A percentile compares a stretch with the other conserved stretches of the same genome.
Evolutionary conservation across 2,888 invertebrate genomes (phyloP).

Genomic region (Carcina quercana): DNA sequence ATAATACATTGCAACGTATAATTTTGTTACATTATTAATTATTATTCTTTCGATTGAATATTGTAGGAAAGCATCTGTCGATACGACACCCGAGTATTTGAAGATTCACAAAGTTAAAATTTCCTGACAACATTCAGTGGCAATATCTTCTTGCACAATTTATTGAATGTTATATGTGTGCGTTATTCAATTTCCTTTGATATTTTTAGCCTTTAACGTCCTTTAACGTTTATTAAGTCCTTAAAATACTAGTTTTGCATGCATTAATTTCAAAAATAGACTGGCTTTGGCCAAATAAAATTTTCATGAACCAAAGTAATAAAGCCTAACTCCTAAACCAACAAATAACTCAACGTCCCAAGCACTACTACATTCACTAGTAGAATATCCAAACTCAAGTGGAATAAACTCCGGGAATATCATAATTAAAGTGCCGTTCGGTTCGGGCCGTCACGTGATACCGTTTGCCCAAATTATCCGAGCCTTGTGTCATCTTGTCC

Average conservation of each 20-base stretch:
- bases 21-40: not conserved
- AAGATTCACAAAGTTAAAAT: too few species aligned
- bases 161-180: too few species aligned
- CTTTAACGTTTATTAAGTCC: too few species aligned
- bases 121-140: too few species aligned
- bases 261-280: too few species aligned
- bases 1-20: constrained; percentile 8
- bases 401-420: constrained; percentile 51
- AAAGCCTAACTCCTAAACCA: not conserved
- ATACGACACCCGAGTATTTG: too few species aligned
- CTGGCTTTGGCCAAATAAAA: too few species aligned
- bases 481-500: constrained; percentile 74
- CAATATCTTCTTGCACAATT: too few species aligned
- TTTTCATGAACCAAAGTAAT: too few species aligned
- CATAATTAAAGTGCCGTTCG: constrained; percentile 72
- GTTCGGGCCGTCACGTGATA: constrained; percentile 66
- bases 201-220: too few species aligned
- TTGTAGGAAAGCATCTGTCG: not conserved
- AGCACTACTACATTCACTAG: constrained; percentile 17
- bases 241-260: too few species aligned
- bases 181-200: too few species aligned
- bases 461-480: constrained; percentile 75
- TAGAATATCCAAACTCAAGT: constrained; percentile 21
- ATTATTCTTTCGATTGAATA: not conserved
- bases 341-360: constrained; percentile 3